phyloP scores from a whole-genome alignment of 2,888 invertebrate genomes.

The Trypoxylon attenuatum region DNA sequence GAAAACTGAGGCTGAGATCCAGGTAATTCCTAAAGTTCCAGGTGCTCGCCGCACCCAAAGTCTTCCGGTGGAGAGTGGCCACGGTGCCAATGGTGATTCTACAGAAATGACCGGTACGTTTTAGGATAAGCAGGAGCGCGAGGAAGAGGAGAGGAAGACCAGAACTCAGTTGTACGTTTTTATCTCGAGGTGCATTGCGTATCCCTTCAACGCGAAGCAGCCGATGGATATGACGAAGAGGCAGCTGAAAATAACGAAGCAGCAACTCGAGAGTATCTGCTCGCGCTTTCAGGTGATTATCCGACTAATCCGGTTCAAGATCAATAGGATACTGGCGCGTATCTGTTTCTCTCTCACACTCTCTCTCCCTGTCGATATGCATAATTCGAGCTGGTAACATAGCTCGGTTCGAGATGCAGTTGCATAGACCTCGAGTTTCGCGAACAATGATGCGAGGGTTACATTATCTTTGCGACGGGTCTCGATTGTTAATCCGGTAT shows the following conservation, averaged over 20 bases:
- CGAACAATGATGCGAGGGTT: neutral
- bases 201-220: slow-evolving; percentile 99
- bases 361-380: too few relatives aligned
- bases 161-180: slow-evolving; percentile 98
- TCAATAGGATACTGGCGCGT: too few relatives aligned
- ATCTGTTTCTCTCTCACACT: too few relatives aligned
- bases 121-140: slow-evolving; percentile 93
- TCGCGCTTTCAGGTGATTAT: slow-evolving; percentile 91
- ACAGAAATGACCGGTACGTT: too few relatives aligned
- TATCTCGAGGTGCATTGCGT: slow-evolving; percentile 97
- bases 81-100: too few relatives aligned
- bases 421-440: too few relatives aligned
- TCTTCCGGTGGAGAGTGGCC: too few relatives aligned
- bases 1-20: slow-evolving; percentile 88
- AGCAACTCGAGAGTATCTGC: slow-evolving; percentile 95
- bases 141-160: slow-evolving; percentile 96
- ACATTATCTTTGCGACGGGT: too few relatives aligned
- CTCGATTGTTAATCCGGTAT: neutral
- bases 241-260: slow-evolving; percentile 96
- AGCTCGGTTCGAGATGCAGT: too few relatives aligned
- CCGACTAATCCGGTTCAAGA: too few relatives aligned
- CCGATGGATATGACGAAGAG: slow-evolving; percentile 98
- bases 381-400: too few relatives aligned
- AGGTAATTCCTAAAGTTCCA: slow-evolving; percentile 75
- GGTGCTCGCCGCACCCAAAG: too few relatives aligned